A percentile compares a stretch with the other conserved stretches of the same genome.
phyloP scores from a whole-genome alignment of 2,888 invertebrate genomes.

The Nomada hirtipes region DNA sequence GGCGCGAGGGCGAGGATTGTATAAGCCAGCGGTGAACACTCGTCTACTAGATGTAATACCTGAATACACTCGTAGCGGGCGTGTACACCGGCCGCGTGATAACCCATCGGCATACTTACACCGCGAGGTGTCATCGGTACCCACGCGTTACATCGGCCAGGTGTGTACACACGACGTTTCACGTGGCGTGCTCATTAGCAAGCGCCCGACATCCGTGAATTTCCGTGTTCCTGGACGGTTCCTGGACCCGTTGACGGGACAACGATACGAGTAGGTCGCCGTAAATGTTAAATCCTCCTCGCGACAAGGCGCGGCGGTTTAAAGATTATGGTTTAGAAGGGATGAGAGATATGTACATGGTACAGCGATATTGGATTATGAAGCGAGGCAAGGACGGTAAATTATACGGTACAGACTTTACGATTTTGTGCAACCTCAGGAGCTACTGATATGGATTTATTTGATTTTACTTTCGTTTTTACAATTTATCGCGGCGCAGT shows the following conservation, averaged over 20 bases:
- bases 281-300: conserved; percentile 23
- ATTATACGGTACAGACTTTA: no score
- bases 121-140: conserved; percentile 65
- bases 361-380: no score
- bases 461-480: no score
- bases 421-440: no score
- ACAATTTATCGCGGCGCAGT: no score
- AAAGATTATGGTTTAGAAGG: conserved; percentile 26
- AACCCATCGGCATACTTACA: conserved; percentile 68
- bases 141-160: conserved; percentile 63
- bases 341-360: not conserved
- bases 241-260: conserved; percentile 19
- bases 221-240: conserved; percentile 33
- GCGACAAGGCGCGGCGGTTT: not conserved
- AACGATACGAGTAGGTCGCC: conserved; percentile 13
- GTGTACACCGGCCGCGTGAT: conserved; percentile 66
- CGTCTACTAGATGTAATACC: conserved; percentile 81
- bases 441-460: no score
- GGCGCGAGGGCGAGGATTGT: conserved; percentile 67
- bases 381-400: no score
- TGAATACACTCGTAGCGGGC: conserved; percentile 78
- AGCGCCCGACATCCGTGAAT: conserved; percentile 41
- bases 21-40: conserved; percentile 71
- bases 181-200: conserved; percentile 56
- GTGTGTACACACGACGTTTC: conserved; percentile 50